Base-by-base conservation (phyloP, 2,888 invertebrate species). In the Electrophaes corylata region DNA sequence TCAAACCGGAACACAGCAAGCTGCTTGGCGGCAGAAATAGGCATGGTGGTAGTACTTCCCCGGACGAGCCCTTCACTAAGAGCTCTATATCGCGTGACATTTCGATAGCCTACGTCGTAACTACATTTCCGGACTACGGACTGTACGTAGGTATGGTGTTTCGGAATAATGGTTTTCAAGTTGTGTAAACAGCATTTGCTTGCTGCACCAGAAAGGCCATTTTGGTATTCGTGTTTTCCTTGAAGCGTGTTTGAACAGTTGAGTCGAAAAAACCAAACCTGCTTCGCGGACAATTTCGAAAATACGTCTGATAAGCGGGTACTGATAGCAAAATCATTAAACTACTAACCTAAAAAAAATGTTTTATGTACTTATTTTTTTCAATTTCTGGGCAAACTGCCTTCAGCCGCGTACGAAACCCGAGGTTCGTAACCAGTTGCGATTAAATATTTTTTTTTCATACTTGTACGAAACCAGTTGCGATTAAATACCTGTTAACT, bases 211-310 rank as follows among this genome's bases (percentile, higher is more conserved):
- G 72, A 71, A 72, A 69, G 69, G 71, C 69, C 68, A 78, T 84
- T 78, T 76, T 72, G 73, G 75, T 78, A 14, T 76, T 78, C 72
- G 76, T 76, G 80, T 84, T 87, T 80, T 86, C 86, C 86, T 86
- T 83, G 84, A 88, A 85, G 84, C 83, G 84, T 89, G 76, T 91
- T 91, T 90, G 78, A 70, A 78, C 89, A 89, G 86, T 81, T 86
- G 87, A 87, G 86, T 81, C 73, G 84, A 84, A 79, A 86, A 88
- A 88, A 85, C 74, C 75, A 81, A 85, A 88, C 88, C 87, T 83
- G 86, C 85, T 82, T 65, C 70, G 75, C 70, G 75, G 80, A 81
- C 83, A 82, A 88, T 87, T 88, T 88, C 86, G 79, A 88, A 88
- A 90, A 89, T 87, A 85, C 77, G 83, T 81, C 78, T 81, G 81